A percentile compares a stretch with the other conserved stretches of the same genome.
Conservation (phyloP, 2,113 vertebrate genomes). For the Probosciger aterrimus region DNA sequence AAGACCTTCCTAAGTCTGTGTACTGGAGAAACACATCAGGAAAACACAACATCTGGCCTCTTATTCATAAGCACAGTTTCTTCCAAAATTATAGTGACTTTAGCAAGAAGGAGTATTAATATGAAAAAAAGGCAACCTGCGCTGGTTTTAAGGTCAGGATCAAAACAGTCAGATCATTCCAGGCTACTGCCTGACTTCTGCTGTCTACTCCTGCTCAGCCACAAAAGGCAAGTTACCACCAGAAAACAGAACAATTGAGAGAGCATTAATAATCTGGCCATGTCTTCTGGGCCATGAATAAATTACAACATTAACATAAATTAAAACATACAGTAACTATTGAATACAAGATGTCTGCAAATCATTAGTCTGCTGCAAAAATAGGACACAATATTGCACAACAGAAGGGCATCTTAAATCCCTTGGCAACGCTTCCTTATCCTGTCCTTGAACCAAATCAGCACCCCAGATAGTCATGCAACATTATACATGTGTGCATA, state of each 20-base stretch:
- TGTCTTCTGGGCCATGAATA: not conserved
- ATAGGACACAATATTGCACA: not conserved
- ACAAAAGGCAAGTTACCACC: not conserved
- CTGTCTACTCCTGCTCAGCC: not conserved
- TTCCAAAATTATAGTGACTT: not conserved
- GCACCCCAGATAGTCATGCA: not conserved
- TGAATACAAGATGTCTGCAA: not conserved
- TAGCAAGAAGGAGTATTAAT: not conserved
- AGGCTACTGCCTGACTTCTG: not conserved
- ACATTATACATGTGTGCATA: not conserved
- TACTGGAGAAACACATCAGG: not conserved
- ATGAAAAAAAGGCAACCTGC: not conserved
- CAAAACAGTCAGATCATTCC: accelerated
- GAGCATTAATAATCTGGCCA: not conserved
- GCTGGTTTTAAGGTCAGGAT: not conserved
- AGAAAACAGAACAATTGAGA: not conserved
- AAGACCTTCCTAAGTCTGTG: not conserved
- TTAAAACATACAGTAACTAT: not conserved
- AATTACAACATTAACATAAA: not conserved
- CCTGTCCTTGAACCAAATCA: constrained; percentile 12
- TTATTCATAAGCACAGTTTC: accelerated
- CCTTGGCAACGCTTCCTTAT: not conserved
- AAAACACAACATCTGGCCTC: not conserved
- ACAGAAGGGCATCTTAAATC: not conserved
- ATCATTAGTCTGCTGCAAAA: not conserved